Base-by-base conservation (phyloP, 1,140 invertebrate genomes). In the Cherax destructor region DNA sequence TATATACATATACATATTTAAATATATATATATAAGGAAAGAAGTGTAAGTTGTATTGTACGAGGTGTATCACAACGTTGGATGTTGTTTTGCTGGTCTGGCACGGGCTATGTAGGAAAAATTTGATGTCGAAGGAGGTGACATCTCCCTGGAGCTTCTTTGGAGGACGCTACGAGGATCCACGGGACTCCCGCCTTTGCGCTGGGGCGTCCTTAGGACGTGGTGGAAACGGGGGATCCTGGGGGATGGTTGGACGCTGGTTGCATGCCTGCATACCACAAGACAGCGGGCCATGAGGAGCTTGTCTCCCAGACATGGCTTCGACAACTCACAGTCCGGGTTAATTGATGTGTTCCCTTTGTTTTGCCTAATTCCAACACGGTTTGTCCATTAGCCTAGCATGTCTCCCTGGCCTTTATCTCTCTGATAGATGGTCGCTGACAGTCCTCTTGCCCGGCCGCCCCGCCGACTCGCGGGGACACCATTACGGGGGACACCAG, bases 361-460 rank as follows among this genome's bases (percentile, higher is more conserved):
- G 89, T 91, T 91, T 91, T 91, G 89, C 89, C 89, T 91, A 91
- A 91, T 91, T 91, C 89, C 89, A 85, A 91, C 89, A 91, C 89
- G 89, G 89, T 91, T 91, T 91, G 89, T 91, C 89, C 89, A 91
- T 91, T 91, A 91, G 89, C 83, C 89, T 85, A 79, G 89, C 89
- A 80, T 91, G 89, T 91, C 77, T 56, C 89, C 72, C 56, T 59
- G 9, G 65, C 83, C 83, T 83, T 91, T 91, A 91, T 91, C 89
- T 83, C 76, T 52, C 89, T 91, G 89, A 91, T 91, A 91, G 89
- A 91, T 91, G 89, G 89, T 86, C 89, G 89, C 89, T 91, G 89
- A 91, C 89, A 91, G 89, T 85, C 89, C 49, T 83, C 83, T 79
- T 83, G 83, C 89, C 24, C 83, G 9, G 83, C 83, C 83, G 83